Evolutionary conservation across 2,113 vertebrate genomes (phyloP).

Genomic region (Alethe castanea): DNA sequence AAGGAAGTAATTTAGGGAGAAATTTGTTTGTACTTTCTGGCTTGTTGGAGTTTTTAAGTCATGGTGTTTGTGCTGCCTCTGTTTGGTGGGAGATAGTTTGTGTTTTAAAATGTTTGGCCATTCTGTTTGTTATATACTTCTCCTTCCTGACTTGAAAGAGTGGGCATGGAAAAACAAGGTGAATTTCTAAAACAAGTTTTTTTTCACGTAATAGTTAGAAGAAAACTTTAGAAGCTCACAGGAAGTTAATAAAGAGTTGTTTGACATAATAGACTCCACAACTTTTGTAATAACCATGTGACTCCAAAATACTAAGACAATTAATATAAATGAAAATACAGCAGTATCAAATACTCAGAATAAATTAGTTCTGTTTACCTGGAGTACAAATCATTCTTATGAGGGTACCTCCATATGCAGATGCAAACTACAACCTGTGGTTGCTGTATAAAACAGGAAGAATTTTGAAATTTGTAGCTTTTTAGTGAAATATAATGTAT

Average conservation of each 20-base stretch:
- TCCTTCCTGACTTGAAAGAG: background rate
- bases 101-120: background rate
- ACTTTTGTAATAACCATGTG: background rate
- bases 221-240: background rate
- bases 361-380: background rate
- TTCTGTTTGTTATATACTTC: background rate
- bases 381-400: background rate
- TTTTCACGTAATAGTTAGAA: background rate
- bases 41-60: background rate
- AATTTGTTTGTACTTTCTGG: background rate
- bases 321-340: background rate
- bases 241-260: background rate
- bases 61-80: background rate
- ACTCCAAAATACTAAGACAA: background rate
- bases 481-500: background rate
- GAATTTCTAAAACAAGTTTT: background rate
- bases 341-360: background rate
- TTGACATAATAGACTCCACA: background rate
- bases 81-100: background rate
- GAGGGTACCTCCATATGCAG: background rate
- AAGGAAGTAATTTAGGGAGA: background rate
- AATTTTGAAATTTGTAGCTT: background rate
- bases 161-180: background rate
- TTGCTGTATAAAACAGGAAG: background rate
- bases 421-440: background rate